A percentile compares a stretch with the other conserved stretches of the same genome.
Conservation (phyloP, 2,888 invertebrate species). For the Axea sp. region DNA sequence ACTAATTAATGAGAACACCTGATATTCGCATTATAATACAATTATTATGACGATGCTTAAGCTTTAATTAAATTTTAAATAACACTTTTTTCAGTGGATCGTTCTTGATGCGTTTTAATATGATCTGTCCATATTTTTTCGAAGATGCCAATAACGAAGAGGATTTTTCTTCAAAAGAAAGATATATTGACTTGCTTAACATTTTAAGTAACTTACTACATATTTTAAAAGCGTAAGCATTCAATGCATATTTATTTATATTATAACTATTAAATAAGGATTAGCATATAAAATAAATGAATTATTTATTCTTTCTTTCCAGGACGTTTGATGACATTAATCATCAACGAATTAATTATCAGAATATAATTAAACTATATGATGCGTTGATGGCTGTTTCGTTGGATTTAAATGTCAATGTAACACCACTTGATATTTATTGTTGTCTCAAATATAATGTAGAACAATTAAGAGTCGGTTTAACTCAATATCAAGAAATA, state of each 20-base stretch:
- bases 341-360: conserved; percentile 61
- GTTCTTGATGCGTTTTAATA: neutral
- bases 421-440: conserved; percentile 69
- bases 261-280: neutral
- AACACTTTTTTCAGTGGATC: conserved; percentile 21
- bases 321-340: conserved; percentile 70
- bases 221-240: conserved; percentile 24
- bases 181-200: neutral
- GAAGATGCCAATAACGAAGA: neutral
- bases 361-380: conserved; percentile 66
- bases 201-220: conserved; percentile 10
- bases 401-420: neutral
- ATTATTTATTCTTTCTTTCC: no score
- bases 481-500: conserved; percentile 73
- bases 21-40: no score
- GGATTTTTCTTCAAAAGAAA: conserved; percentile 4
- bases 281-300: no score
- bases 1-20: no score
- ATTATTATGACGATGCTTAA: no score
- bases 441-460: conserved; percentile 71
- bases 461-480: conserved; percentile 67
- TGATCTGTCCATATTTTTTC: conserved; percentile 9
- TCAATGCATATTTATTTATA: neutral
- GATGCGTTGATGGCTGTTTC: conserved; percentile 63
- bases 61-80: no score